Conservation (phyloP, 2,797 vertebrate genomes). For the Ambastaia sidthimunki region DNA sequence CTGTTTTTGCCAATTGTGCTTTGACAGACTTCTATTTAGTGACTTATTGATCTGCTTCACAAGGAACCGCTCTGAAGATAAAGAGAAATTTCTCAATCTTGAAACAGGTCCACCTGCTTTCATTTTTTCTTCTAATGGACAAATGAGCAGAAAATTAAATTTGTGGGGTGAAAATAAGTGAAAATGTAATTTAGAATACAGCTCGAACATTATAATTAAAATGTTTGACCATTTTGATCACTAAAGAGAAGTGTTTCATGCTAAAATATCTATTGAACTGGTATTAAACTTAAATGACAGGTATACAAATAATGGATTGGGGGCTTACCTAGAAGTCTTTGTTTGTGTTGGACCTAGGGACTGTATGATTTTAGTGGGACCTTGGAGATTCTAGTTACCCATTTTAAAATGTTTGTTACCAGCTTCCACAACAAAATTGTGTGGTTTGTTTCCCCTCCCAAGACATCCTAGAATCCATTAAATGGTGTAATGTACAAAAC, state of each 20-base stretch:
- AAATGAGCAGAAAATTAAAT: neutral
- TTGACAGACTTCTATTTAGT: slow-evolving; percentile 70
- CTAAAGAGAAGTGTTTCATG: neutral
- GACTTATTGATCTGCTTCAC: slow-evolving; percentile 80
- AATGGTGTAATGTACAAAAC: neutral
- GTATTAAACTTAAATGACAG: no score
- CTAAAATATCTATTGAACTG: neutral
- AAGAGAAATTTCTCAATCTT: slow-evolving; percentile 84
- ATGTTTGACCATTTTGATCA: neutral
- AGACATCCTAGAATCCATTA: no score
- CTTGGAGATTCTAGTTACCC: slow-evolving; percentile 80
- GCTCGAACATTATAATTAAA: neutral
- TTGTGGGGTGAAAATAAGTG: slow-evolving; percentile 55
- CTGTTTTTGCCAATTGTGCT: slow-evolving; percentile 66
- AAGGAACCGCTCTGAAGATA: slow-evolving; percentile 84
- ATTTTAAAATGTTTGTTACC: slow-evolving; percentile 90
- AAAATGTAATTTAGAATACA: slow-evolving; percentile 39
- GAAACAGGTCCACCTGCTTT: slow-evolving; percentile 73
- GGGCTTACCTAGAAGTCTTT: slow-evolving; percentile 83
- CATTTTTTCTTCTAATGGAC: slow-evolving; percentile 62
- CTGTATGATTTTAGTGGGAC: slow-evolving; percentile 73
- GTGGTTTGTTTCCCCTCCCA: neutral
- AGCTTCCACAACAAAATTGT: slow-evolving; percentile 88
- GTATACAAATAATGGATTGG: slow-evolving; percentile 49
- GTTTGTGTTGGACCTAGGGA: slow-evolving; percentile 72